Percentiles rank a stretch among this genome's conserved stretches.
These are phyloP conservation scores for Philhelius pedissequus DNA, from an alignment of 2,888 invertebrate genomes.

Conservation along the genomic window DNA sequence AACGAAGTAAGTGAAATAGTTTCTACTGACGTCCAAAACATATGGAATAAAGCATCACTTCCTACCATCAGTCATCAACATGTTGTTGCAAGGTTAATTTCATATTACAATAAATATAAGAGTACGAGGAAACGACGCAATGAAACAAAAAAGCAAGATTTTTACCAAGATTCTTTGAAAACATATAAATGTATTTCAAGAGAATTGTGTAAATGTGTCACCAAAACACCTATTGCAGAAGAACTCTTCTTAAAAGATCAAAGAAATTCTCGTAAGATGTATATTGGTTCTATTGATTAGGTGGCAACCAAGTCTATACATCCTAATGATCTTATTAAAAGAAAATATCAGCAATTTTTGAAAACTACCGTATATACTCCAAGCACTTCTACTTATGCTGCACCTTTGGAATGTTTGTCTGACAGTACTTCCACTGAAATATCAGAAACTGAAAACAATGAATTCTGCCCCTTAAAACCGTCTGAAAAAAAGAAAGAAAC, in stretches of 20 bases:
- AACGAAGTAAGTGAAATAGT: background rate
- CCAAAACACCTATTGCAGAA: too few species aligned
- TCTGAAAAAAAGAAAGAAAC: background rate
- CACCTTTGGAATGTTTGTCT: too few species aligned
- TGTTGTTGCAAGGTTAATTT: constrained; percentile 28
- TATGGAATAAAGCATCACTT: background rate
- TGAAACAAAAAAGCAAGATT: background rate
- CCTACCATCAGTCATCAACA: background rate
- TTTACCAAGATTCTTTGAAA: background rate
- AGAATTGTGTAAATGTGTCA: too few species aligned
- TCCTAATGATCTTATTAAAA: background rate
- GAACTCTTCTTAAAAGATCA: too few species aligned
- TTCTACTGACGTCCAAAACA: background rate
- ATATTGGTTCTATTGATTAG: too few species aligned
- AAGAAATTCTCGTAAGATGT: too few species aligned
- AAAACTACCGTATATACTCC: constrained; percentile 12
- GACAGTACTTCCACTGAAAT: too few species aligned
- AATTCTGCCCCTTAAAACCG: background rate
- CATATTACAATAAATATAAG: constrained; percentile 26
- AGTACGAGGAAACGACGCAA: constrained; percentile 7
- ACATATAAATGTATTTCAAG: background rate
- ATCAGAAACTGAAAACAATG: too few species aligned
- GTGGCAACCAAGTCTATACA: background rate
- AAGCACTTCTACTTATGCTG: background rate
- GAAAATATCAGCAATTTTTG: constrained; percentile 4